Base-by-base conservation (phyloP, 2,797 vertebrate species). In the Chrosomus eos region DNA sequence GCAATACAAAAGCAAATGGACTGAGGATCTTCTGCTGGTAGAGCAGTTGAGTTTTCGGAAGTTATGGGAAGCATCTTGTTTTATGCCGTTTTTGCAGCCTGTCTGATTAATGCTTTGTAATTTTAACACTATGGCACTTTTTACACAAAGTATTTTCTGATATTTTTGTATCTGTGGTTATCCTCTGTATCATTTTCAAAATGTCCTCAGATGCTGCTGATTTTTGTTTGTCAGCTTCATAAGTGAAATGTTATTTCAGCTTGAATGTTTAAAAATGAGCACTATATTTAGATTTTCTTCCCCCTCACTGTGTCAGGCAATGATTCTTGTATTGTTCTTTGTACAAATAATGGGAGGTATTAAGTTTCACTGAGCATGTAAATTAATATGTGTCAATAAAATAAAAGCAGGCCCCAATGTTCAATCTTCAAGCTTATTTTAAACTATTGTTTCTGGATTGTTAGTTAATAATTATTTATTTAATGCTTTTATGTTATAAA, bases 41-140 rank as follows among this genome's bases (percentile, higher is more conserved):
- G 88, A 79, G 55, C 89, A 85, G 79, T 89, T 81, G 43, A 13
- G 26, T 31, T 64, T 64, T 4, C 62, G 81, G 84, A 78, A 71
- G 43, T 90, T 74, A 23, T 77, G 80, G 71, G 75, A 89, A 86
- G 85, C 36, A 23, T 68, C 66, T 71, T 78, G n/a, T 62, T 66
- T 75, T 83, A 62, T 80, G 62, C 80, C 45, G 68, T 64, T 36
- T 86, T 88, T 88, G 89, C 88, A 90, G 90, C 89, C 90, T 84
- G 85, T 85, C 88, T 67, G 86, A 88, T 83, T 92, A 88, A 89
- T 91, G 86, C 92, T 94, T 93, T 94, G 92, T 93, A 88, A 92
- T 92, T 93, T 95, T 93, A 94, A 93, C 92, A 95, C 93, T 93
- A 85, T 91, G 92, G 94, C 94, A 95, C 95, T 95, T 95, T 95